These are phyloP conservation scores for Cryptoleucopteryx plumbea DNA, from an alignment of 2,113 vertebrate species.

Conservation along the genomic window DNA sequence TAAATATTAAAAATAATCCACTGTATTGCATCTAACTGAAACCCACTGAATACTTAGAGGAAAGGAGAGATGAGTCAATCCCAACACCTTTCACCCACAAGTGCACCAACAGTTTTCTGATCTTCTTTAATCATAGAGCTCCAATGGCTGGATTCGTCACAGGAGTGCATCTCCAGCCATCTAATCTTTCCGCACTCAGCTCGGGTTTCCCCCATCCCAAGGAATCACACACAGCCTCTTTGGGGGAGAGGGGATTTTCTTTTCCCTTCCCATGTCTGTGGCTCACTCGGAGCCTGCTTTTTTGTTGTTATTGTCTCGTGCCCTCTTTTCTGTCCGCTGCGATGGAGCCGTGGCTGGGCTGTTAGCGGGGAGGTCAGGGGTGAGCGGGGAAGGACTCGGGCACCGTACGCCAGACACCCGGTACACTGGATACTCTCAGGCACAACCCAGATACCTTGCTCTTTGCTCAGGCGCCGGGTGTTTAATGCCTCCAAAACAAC, in stretches of 20 bases:
- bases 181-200: background rate
- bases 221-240: constrained; percentile 32
- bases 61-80: constrained; percentile 49
- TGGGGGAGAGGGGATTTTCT: constrained; percentile 7
- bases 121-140: constrained; percentile 51
- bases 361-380: background rate
- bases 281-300: background rate
- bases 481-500: constrained; percentile 9
- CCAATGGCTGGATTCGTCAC: constrained; percentile 27
- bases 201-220: background rate
- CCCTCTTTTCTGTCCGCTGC: background rate
- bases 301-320: background rate
- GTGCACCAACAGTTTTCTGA: constrained; percentile 35
- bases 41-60: constrained; percentile 22
- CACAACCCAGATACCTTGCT: constrained; percentile 11
- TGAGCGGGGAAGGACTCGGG: background rate
- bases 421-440: constrained; percentile 13
- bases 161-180: constrained; percentile 20
- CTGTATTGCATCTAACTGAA: constrained; percentile 38
- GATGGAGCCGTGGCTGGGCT: background rate
- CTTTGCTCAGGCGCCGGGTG: background rate
- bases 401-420: background rate
- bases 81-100: constrained; percentile 50
- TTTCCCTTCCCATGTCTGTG: background rate
- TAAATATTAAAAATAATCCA: constrained; percentile 59